Evolutionary conservation across 2,113 vertebrate genomes (phyloP), one percentile per base, ranked within the genome.

Genomic region (Equus quagga): DNA sequence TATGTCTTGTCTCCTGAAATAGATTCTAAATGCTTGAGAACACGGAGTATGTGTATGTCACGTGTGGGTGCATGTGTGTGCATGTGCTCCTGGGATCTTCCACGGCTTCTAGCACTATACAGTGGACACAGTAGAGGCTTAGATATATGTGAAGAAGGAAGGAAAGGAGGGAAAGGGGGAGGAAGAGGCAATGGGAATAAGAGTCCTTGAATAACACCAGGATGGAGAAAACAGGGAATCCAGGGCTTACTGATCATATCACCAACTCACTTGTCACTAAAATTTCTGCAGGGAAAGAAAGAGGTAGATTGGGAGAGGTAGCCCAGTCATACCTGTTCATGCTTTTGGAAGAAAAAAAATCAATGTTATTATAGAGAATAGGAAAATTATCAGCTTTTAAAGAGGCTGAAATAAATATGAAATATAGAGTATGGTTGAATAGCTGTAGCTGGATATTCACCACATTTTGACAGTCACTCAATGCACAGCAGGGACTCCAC

Each of bases 1-100:
- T 78, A 70, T 73, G 28, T 4, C 17, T 89, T 90, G 11, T 92
- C 44, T 69, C 21, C 62, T 58, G n/a, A 54, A 62, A 80, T 31
- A 75, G 51, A 91, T 84, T 81, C 23, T 60, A 93, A 89, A 72
- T 44, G 28, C 36, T 90, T 80, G 58, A 81, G 58, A 78, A 84
- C 15, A 78, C 24, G 60, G 26, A 19, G 11, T 4, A 28, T 17
- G 18, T 72, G 33, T 75, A 28, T 41, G 33, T 51, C 49, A 12
- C 49, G 6, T 58, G 89, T 56, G 12, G 36, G 36, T 31, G n/a
- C 67, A 19, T 26, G 41, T 10, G 19, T 9, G 28, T 15, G 19
- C 11, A 4, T 41, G 36, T n/a, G 6, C 33, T 67, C 89, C 46
- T 76, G 78, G 26, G 11, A 76, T 85, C 80, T 89, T 65, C 54